Conservation (phyloP, 2,888 invertebrate species). For the Gnatocerus cornutus region DNA sequence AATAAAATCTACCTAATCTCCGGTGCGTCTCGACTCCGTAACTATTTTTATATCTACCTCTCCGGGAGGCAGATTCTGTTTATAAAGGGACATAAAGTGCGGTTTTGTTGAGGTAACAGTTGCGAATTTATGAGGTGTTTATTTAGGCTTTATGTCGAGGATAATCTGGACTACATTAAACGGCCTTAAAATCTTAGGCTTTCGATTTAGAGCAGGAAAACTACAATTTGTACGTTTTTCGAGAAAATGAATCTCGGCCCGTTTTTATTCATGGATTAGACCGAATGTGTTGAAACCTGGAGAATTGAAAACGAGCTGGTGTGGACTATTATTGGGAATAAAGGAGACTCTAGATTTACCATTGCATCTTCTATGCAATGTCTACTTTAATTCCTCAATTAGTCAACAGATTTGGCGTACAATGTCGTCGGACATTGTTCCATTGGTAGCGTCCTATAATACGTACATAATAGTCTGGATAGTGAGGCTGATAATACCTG, state of each 20-base stretch:
- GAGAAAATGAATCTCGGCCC: not conserved
- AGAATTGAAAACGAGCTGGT: not conserved
- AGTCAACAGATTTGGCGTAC: slow-evolving; percentile 55
- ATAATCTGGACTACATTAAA: slow-evolving; percentile 44
- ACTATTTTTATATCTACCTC: slow-evolving; percentile 27
- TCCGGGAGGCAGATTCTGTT: slow-evolving; percentile 17
- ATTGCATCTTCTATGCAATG: slow-evolving; percentile 43
- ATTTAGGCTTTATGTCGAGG: slow-evolving; percentile 43
- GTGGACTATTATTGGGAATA: slow-evolving; percentile 15
- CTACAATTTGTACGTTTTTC: slow-evolving; percentile 23
- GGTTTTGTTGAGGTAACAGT: slow-evolving; percentile 39
- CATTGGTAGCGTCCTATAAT: slow-evolving; percentile 53
- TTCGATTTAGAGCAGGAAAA: slow-evolving; percentile 20
- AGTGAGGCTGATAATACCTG: slow-evolving; percentile 51
- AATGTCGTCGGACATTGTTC: slow-evolving; percentile 57
- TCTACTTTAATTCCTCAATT: slow-evolving; percentile 55
- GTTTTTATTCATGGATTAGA: slow-evolving; percentile 6
- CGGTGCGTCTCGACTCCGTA: not conserved
- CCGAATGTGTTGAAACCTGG: not conserved
- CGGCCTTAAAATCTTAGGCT: slow-evolving; percentile 41
- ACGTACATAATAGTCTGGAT: slow-evolving; percentile 56
- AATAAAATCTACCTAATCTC: slow-evolving; percentile 11
- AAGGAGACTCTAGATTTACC: slow-evolving; percentile 28
- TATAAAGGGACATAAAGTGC: slow-evolving; percentile 33
- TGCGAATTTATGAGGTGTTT: slow-evolving; percentile 44